Conservation (phyloP, 1,140 invertebrate genomes). For the Zaprionus kolodkinae region DNA sequence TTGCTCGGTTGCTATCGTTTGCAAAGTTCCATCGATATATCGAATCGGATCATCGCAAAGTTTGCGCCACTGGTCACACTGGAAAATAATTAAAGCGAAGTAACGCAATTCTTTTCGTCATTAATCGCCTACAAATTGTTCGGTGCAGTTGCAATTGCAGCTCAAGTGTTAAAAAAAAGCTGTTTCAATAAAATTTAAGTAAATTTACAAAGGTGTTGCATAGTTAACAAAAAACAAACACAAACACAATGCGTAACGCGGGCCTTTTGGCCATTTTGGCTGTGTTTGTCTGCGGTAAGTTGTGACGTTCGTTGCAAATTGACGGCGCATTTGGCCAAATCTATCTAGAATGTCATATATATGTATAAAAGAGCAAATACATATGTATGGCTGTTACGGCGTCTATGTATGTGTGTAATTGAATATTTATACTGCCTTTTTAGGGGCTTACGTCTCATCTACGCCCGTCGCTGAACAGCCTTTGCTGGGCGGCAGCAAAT, state of each 20-base stretch:
- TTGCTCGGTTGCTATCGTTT: not conserved
- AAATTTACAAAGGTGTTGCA: constrained; percentile 12
- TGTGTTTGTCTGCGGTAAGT: constrained; percentile 71
- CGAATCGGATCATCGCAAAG: not conserved
- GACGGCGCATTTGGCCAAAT: constrained; percentile 53
- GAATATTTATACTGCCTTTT: constrained; percentile 37
- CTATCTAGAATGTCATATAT: constrained; percentile 28
- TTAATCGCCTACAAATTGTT: constrained; percentile 48
- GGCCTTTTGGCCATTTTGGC: constrained; percentile 78
- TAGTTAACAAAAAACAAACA: constrained; percentile 11
- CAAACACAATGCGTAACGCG: constrained; percentile 51
- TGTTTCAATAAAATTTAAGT: not conserved
- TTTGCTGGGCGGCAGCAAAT: constrained; percentile 86
- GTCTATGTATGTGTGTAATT: not conserved
- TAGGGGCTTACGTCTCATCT: constrained; percentile 56
- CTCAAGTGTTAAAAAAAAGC: constrained; percentile 34
- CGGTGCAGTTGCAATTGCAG: constrained; percentile 49
- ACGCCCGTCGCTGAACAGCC: constrained; percentile 72
- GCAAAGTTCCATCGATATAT: constrained; percentile 1
- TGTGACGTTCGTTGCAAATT: constrained; percentile 20
- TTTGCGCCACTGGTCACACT: constrained; percentile 20
- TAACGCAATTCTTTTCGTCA: constrained; percentile 40
- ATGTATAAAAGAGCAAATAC: not conserved
- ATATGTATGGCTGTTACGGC: constrained; percentile 13
- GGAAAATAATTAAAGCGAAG: constrained; percentile 37